Evolutionary conservation across 2,113 vertebrate genomes (phyloP).

Genomic region (Halcyon senegalensis): DNA sequence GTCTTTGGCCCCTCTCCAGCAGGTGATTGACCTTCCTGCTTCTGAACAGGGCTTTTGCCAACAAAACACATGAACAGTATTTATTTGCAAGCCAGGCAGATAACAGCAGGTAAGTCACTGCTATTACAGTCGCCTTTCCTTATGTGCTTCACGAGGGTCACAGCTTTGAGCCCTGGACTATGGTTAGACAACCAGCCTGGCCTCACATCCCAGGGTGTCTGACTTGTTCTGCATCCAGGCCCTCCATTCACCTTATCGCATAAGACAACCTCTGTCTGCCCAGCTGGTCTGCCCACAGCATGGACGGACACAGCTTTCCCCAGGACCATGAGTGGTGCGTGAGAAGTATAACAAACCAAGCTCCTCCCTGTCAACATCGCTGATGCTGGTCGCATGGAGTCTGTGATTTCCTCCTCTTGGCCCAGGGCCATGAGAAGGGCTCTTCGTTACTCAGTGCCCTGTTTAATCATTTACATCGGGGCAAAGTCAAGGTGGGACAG

Average conservation of each 20-base stretch:
- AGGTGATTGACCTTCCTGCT: not conserved
- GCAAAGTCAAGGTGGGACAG: not conserved
- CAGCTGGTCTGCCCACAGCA: not conserved
- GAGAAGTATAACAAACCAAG: not conserved
- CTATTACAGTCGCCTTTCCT: not conserved
- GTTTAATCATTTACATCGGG: conserved; percentile 19
- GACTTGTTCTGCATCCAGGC: not conserved
- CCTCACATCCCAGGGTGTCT: not conserved
- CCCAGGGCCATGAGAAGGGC: not conserved
- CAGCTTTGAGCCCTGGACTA: not conserved
- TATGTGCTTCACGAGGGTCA: not conserved
- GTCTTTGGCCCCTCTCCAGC: not conserved
- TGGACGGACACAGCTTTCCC: not conserved
- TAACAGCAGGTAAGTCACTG: not conserved
- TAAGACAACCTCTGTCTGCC: not conserved
- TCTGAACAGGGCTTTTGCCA: not conserved
- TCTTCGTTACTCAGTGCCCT: not conserved
- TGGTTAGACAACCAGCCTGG: not conserved
- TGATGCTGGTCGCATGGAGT: not conserved
- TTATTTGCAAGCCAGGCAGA: not conserved
- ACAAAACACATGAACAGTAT: not conserved
- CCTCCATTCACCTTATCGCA: not conserved
- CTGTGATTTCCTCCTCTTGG: not conserved
- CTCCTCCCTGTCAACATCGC: not conserved
- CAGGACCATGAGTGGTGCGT: not conserved